Evolutionary conservation across 2,113 vertebrate species (phyloP).

Genomic region (Macquaria ambigua): DNA sequence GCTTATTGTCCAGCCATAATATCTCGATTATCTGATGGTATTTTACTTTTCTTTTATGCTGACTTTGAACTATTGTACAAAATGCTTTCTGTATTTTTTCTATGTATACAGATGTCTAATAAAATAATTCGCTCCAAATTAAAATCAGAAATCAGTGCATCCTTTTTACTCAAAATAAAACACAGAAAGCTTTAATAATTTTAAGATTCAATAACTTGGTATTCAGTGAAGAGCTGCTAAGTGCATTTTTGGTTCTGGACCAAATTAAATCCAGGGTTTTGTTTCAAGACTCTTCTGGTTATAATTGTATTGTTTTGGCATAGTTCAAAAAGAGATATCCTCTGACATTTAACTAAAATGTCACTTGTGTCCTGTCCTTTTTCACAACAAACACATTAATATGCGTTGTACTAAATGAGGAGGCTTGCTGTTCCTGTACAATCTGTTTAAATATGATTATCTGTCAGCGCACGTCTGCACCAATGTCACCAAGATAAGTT

Average conservation of each 20-base stretch:
- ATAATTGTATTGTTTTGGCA: neutral
- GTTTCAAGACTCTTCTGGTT: neutral
- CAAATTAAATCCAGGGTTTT: neutral
- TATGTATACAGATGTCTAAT: neutral
- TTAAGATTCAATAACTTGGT: neutral
- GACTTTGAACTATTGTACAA: neutral
- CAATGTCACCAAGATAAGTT: neutral
- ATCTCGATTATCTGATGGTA: neutral
- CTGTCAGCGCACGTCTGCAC: neutral
- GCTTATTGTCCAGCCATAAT: neutral
- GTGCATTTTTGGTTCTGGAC: neutral
- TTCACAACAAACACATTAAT: neutral
- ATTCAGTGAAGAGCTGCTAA: neutral
- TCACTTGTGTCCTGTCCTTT: neutral
- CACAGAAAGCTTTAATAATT: neutral
- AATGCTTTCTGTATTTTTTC: neutral
- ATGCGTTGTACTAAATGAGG: neutral
- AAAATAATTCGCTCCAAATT: neutral
- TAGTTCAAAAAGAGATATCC: neutral
- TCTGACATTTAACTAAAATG: neutral
- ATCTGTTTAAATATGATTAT: neutral
- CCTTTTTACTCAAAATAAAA: neutral
- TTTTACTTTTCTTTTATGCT: neutral
- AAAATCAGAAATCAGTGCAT: neutral
- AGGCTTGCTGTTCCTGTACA: neutral